A percentile compares a stretch with the other conserved stretches of the same genome.
phyloP scores from a whole-genome alignment of 2,888 invertebrate species.

The Rhagonycha fulva region DNA sequence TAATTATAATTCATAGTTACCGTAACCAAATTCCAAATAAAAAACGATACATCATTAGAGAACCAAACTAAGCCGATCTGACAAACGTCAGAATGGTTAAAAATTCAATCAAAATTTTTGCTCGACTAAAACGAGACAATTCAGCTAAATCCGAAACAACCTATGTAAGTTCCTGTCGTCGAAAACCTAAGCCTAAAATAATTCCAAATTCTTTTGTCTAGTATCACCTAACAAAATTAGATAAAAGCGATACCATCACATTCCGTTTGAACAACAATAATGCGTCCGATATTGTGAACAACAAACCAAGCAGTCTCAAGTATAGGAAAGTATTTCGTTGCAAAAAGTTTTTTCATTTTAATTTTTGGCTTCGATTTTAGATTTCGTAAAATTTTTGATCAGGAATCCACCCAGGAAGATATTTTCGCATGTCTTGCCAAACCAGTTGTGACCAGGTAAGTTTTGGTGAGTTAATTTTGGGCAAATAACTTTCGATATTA shows the following conservation, averaged over 20 bases:
- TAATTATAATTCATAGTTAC: background rate
- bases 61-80: conserved; percentile 1
- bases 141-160: conserved; percentile 12
- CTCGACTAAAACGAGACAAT: conserved; percentile 49
- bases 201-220: background rate
- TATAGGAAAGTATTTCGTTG: background rate
- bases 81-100: conserved; percentile 48
- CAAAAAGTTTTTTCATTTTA: background rate
- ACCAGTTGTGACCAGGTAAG: background rate
- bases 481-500: background rate
- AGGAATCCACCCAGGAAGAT: background rate
- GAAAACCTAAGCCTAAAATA: background rate
- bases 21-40: background rate
- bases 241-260: background rate
- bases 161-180: background rate
- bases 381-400: background rate
- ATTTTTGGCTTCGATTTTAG: background rate
- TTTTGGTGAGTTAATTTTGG: background rate
- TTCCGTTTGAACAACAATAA: background rate
- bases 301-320: background rate
- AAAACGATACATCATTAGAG: background rate
- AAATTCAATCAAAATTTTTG: conserved; percentile 54
- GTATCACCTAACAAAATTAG: background rate
- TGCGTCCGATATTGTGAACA: background rate
- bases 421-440: background rate